Percentiles rank a stretch among this genome's conserved stretches.
These are phyloP conservation scores for Lepidochrysops patricia DNA, from an alignment of 2,888 invertebrate species.

Conservation along the genomic window DNA sequence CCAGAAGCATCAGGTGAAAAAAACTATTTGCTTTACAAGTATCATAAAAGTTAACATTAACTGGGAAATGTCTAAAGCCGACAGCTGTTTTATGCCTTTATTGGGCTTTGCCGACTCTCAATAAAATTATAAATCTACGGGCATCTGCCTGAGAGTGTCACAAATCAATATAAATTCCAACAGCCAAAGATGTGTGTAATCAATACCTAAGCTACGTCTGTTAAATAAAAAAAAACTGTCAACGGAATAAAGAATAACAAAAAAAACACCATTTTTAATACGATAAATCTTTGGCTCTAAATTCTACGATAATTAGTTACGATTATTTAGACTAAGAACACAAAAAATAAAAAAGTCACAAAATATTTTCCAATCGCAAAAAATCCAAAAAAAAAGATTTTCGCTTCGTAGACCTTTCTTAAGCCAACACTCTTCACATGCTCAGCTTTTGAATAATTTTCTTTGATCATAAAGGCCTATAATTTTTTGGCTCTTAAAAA, in stretches of 20 bases:
- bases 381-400: no score
- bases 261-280: no score
- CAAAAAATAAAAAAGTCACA: no score
- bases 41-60: not conserved
- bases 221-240: not conserved
- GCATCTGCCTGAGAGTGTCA: not conserved
- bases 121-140: conserved; percentile 6
- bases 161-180: not conserved
- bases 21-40: not conserved
- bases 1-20: not conserved
- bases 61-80: not conserved
- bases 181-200: not conserved
- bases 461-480: not conserved
- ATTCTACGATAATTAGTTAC: no score
- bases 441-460: no score
- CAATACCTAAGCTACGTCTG: no score
- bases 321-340: no score
- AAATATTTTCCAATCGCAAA: no score
- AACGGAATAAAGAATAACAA: no score
- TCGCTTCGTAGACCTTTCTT: no score
- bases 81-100: conserved; percentile 8
- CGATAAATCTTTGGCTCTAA: no score
- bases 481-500: not conserved
- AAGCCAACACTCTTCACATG: no score
- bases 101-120: not conserved